Evolutionary conservation across 1,140 invertebrate species (phyloP).

Genomic region (Formica exsecta): DNA sequence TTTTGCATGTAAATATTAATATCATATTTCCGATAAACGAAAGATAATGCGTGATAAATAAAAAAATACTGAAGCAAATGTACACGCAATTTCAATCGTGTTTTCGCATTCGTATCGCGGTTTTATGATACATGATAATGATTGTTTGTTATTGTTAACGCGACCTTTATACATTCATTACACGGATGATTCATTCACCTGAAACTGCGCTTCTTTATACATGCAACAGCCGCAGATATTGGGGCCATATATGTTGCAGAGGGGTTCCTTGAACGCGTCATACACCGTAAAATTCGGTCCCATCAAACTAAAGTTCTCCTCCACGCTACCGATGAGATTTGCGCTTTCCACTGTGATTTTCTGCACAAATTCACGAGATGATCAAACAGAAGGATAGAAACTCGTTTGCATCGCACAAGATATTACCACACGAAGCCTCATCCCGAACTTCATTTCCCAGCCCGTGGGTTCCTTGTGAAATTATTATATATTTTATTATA

Average conservation of each 20-base stretch:
- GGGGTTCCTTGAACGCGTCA: conserved; percentile 53
- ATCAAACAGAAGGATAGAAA: background rate
- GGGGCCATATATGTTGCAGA: conserved; percentile 78
- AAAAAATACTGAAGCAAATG: no score
- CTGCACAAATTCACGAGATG: conserved; percentile 56
- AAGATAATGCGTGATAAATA: background rate
- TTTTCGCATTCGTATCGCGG: background rate
- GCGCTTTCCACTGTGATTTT: conserved; percentile 74
- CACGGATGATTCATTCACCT: conserved; percentile 64
- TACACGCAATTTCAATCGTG: background rate
- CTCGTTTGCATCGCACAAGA: background rate
- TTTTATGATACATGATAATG: no score
- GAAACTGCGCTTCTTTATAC: conserved; percentile 77
- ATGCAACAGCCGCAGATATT: conserved; percentile 79
- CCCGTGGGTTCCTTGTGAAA: no score
- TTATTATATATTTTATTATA: background rate
- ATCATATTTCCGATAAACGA: background rate
- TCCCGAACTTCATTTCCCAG: no score
- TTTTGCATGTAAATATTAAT: background rate
- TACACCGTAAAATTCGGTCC: conserved; percentile 79
- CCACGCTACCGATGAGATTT: conserved; percentile 77
- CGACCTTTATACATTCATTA: background rate
- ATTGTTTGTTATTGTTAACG: background rate
- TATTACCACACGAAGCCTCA: no score
- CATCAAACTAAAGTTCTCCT: conserved; percentile 78